These are phyloP conservation scores for Phodopus roborovskii DNA, from an alignment of 2,113 vertebrate species.

Conservation along the genomic window DNA sequence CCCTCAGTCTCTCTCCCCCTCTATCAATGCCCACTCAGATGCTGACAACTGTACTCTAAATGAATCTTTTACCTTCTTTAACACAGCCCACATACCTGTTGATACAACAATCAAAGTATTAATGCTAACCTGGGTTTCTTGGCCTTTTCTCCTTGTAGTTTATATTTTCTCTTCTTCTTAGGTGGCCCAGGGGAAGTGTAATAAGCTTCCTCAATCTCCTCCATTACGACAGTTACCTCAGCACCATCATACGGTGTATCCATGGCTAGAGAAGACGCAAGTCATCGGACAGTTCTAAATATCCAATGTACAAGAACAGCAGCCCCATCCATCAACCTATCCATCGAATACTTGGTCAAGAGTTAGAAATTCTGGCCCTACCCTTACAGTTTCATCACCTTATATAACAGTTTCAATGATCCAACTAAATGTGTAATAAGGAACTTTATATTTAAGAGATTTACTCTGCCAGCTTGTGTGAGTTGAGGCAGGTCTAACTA, in stretches of 20 bases:
- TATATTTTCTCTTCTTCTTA: constrained; percentile 94
- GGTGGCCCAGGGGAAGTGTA: constrained; percentile 88
- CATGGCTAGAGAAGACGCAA: constrained; percentile 85
- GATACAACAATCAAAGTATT: constrained; percentile 41
- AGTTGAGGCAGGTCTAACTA: background rate
- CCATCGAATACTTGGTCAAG: background rate
- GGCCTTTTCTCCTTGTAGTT: constrained; percentile 90
- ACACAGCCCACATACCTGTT: background rate
- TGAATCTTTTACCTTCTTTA: background rate
- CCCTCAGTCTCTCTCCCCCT: background rate
- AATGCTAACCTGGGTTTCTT: constrained; percentile 94
- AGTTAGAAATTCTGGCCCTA: background rate
- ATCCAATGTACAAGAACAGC: background rate
- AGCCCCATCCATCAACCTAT: background rate
- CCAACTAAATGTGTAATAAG: background rate
- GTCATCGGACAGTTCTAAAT: constrained; percentile 41
- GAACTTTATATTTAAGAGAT: background rate
- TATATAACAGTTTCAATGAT: background rate
- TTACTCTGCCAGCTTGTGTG: background rate
- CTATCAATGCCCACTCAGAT: background rate
- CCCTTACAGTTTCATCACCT: background rate
- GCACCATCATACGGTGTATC: constrained; percentile 92
- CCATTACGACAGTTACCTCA: constrained; percentile 92
- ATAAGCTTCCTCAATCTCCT: constrained; percentile 93
- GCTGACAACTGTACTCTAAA: background rate